Evolutionary conservation across 2,888 invertebrate species (phyloP).

Genomic region (Nezara viridula): DNA sequence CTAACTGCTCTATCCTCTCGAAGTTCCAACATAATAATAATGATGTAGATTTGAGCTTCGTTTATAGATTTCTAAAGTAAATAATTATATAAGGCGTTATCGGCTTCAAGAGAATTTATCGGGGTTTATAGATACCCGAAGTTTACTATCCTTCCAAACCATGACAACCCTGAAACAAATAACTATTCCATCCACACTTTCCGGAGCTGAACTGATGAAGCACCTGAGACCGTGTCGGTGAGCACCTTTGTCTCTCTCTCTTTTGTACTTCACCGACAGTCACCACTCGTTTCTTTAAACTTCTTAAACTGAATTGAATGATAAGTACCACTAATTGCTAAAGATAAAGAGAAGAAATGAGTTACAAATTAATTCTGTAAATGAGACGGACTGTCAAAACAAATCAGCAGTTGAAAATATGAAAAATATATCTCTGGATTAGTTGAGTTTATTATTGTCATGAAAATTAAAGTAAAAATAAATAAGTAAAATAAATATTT

Average conservation of each 20-base stretch:
- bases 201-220: conserved; percentile 3
- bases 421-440: not conserved
- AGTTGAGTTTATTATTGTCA: no score
- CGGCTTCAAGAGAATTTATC: not conserved
- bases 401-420: not conserved
- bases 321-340: conserved; percentile 7
- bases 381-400: not conserved
- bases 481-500: no score
- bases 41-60: not conserved
- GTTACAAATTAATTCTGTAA: not conserved
- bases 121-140: not conserved
- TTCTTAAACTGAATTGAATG: not conserved
- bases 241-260: not conserved
- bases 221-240: not conserved
- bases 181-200: conserved; percentile 18
- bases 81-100: conserved; percentile 3
- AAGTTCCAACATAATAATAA: no score
- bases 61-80: not conserved
- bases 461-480: no score
- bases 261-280: conserved; percentile 4
- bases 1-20: no score
- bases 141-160: not conserved
- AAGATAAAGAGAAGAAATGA: not conserved
- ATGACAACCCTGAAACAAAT: not conserved
- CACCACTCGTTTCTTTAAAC: not conserved